Percentiles rank a stretch among this genome's conserved stretches.
Evolutionary conservation across 2,797 vertebrate genomes (phyloP).

Genomic region (Geotrypetes seraphini): DNA sequence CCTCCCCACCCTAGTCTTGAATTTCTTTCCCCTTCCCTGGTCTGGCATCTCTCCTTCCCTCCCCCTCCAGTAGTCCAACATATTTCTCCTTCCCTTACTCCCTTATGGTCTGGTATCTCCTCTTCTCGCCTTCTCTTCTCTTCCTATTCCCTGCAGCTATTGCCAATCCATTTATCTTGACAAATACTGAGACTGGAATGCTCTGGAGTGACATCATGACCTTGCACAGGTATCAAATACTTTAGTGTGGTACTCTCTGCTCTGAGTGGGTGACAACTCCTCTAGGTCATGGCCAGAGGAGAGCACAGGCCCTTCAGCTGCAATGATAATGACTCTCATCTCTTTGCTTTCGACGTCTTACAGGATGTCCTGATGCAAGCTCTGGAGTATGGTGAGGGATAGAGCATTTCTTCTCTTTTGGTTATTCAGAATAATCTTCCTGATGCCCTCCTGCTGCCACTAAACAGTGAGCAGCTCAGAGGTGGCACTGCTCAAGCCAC

Average conservation of each 20-base stretch:
- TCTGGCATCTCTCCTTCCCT: too few relatives aligned
- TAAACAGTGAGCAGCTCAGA: slow-evolving; percentile 13
- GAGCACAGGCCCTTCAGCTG: slow-evolving; percentile 85
- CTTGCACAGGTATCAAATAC: slow-evolving; percentile 82
- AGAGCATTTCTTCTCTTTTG: slow-evolving; percentile 76
- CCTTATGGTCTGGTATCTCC: too few relatives aligned
- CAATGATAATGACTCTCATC: slow-evolving; percentile 79
- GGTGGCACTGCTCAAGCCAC: background rate
- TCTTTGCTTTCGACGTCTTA: slow-evolving; percentile 55
- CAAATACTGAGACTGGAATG: slow-evolving; percentile 82
- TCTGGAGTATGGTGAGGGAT: slow-evolving; percentile 77
- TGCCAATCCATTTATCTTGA: slow-evolving; percentile 86
- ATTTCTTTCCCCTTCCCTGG: too few relatives aligned
- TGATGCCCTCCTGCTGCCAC: slow-evolving; percentile 36
- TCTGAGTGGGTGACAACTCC: slow-evolving; percentile 66
- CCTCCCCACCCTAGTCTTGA: too few relatives aligned
- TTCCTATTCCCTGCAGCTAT: slow-evolving; percentile 89
- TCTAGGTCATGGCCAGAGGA: slow-evolving; percentile 89
- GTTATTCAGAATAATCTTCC: slow-evolving; percentile 75
- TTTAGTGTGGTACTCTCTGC: slow-evolving; percentile 60
- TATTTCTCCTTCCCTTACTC: too few relatives aligned
- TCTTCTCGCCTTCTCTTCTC: too few relatives aligned
- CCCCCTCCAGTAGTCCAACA: too few relatives aligned
- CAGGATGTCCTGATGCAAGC: slow-evolving; percentile 68
- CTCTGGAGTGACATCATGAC: slow-evolving; percentile 85